Base-by-base conservation (phyloP, 1,140 invertebrate species). In the Cryptotermes secundus region DNA sequence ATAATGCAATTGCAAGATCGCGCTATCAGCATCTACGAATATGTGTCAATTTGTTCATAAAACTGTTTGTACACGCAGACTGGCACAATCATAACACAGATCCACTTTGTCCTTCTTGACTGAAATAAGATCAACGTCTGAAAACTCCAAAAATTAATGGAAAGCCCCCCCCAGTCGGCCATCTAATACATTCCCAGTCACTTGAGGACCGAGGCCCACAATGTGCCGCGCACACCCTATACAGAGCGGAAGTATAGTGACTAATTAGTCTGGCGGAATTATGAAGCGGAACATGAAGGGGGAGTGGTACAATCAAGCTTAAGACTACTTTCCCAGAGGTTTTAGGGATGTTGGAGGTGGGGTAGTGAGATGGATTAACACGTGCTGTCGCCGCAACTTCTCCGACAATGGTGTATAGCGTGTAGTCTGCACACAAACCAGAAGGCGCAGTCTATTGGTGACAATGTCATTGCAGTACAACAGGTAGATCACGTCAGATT, bases 201-300 rank as follows among this genome's bases (percentile, higher is more conserved):
- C 19, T 49, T 49, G 14, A 49, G 45, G 3, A 3, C 45, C 19
- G 22, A 3, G 45, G 45, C 12, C 22, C 14, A 31, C 59, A 72
- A 26, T 31, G 59, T 72, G 59, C 31, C 7, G 59, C 14, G n/a
- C 59, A 49, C 45, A 49, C 45, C 19, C 45, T 49, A 19, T 49
- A 49, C 19, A 16, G 19, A 24, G n/a, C 26, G n/a, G 59, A n/a
- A 1, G 59, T 72, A 31, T 72, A 72, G 59, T 31, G 59, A 26
- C 59, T 72, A 72, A 72, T 72, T 72, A 72, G 59, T 72, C 9
- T 72, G 59, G 59, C 59, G 59, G 59, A 72, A 72, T 72, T 72
- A 72, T 72, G 59, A 72, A 72, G 59, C n/a, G 59, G 59, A 72
- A 72, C 59, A 72, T 16, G 59, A 31, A 72, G 59, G n/a, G 59